Base-by-base conservation (phyloP, 2,888 invertebrate genomes). In the Caenorhabditis afra region DNA sequence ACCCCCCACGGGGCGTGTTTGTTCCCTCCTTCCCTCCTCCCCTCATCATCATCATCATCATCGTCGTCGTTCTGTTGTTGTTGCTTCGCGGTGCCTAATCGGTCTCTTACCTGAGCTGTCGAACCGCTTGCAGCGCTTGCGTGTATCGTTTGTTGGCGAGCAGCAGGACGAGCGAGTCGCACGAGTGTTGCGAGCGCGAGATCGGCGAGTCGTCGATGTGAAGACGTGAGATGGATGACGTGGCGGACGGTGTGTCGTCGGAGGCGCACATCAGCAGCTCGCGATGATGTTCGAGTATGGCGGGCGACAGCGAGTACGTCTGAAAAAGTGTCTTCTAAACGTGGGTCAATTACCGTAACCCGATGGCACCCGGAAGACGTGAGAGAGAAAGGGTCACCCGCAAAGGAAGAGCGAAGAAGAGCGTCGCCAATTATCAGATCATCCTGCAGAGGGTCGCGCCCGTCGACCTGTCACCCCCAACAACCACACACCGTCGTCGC, bases 271-370 rank as follows among this genome's bases (percentile, higher is more conserved):
- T 78, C 18, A 90, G 81, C 52, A 90, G 81, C n/a, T 89, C 89
- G 3, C 87, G 82, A 23, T 90, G 90, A 47, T 90, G 86, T n/a
- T 79, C 74, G 55, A 83, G 59, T 23, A 90, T 87, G 8, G 90
- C 90, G 12, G 89, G 89, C 8, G 89, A 90, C 11, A 89, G 79
- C 20, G 88, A 86, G 76, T 84, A 87, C 12, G 89, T 86, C 89
- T 90, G 80, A 50, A 86, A 81, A 57, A 29, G 35, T n/a, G 50
- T 52, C 50, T 23, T 18, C 39, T 37, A 12, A 35, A 49, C 16
- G 11, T n/a, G n/a, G n/a, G n/a, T n/a, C n/a, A n/a, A n/a, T 16
- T 61, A 61, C 47, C 53, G 61, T 57, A 53, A 55, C 41, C 7
- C 4, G 22, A 37, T 29, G 29, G 29, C 29, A 29, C 29, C 29